Base-by-base conservation (phyloP, 2,888 invertebrate genomes). In the Cinara cedri region DNA sequence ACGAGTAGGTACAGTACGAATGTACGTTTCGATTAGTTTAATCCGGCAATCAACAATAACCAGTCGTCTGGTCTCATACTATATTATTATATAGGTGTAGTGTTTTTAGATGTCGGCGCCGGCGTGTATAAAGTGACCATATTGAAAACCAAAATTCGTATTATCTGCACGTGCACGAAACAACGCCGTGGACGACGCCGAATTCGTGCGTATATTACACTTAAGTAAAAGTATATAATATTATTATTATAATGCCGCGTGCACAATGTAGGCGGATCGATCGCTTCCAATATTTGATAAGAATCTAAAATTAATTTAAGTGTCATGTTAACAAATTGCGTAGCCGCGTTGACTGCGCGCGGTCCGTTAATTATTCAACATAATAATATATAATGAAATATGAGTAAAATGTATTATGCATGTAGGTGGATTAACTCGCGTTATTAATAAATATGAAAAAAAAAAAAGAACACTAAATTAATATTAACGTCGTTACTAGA, bases 261-360 rank as follows among this genome's bases (percentile, higher is more conserved):
- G n/a, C 34, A 34, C 34, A 6, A 34, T 34, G 34, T 34, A 34
- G 34, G 34, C 34, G 71, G 57, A 46, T 11, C n/a, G 11, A 71
- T 57, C 16, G n/a, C 57, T 71, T 57, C 24, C 57, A 57, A 57
- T 71, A 71, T 46, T 57, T 57, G 71, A 71, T 71, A 71, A 71
- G 55, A 44, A 71, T 71, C 71, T 71, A 44, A 71, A 57, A 71
- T 71, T 71, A 71, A 71, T 71, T 71, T 57, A 46, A 71, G 55
- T 46, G 71, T 71, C 71, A 57, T 57, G 71, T 71, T 44, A 24
- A 71, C 71, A 57, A 71, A 71, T 71, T 44, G 44, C 57, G 44
- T 71, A 57, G 57, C 44, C 24, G n/a, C n/a, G 71, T 71, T n/a
- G 42, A 34, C 34, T n/a, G n/a, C 34, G 34, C 6, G 3, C 6